These are phyloP conservation scores for Bombus superbus DNA, from an alignment of 1,140 invertebrate species.

Conservation along the genomic window DNA sequence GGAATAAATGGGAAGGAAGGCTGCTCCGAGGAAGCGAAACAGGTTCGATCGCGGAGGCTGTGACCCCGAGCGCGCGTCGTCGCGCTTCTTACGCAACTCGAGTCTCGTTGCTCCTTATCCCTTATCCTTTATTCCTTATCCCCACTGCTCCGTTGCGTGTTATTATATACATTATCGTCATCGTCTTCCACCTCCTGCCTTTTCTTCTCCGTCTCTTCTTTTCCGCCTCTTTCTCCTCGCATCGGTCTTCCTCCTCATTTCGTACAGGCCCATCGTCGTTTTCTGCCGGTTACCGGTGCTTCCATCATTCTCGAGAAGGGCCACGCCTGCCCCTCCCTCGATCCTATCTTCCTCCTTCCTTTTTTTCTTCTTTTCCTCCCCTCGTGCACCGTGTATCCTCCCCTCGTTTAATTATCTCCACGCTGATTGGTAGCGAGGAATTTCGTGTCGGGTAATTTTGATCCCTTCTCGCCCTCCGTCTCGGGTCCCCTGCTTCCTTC, in stretches of 20 bases:
- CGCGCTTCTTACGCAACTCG: conserved; percentile 49
- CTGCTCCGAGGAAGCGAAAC: conserved; percentile 39
- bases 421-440: conserved; percentile 81
- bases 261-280: conserved; percentile 70
- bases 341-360: conserved; percentile 75
- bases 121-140: neutral
- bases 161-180: conserved; percentile 57
- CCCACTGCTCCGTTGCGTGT: conserved; percentile 19
- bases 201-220: conserved; percentile 3
- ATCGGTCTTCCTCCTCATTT: conserved; percentile 58
- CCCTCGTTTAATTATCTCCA: conserved; percentile 81
- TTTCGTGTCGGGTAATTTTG: conserved; percentile 80
- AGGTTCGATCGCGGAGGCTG: conserved; percentile 32
- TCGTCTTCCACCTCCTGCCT: conserved; percentile 15
- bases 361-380: conserved; percentile 59
- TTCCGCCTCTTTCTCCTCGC: conserved; percentile 35
- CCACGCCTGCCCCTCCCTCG: conserved; percentile 79
- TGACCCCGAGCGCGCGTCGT: conserved; percentile 24
- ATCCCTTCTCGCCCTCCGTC: conserved; percentile 68
- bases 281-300: conserved; percentile 75
- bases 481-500: conserved; percentile 16
- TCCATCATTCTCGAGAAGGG: conserved; percentile 77
- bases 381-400: conserved; percentile 66
- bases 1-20: conserved; percentile 42
- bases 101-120: neutral